Base-by-base conservation (phyloP, 2,113 vertebrate species). In the Dascyllus trimaculatus region DNA sequence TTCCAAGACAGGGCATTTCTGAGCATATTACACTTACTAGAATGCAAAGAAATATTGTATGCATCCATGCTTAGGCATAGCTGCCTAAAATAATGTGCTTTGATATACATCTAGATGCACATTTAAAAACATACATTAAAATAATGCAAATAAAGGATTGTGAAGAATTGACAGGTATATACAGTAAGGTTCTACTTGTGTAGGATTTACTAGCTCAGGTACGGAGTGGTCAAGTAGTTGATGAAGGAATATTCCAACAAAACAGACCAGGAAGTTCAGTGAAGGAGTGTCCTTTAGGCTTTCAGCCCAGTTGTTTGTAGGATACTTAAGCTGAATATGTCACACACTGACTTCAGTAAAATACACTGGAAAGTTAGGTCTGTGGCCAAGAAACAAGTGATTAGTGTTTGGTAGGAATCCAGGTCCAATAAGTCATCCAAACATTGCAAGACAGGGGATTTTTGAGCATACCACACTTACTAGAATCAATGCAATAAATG, bases 241-340 rank as follows among this genome's bases (percentile, higher is more conserved):
- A 48, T 29, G 29, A 48, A 63, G 60, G 67, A 71, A 66, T 15
- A 53, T 58, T 69, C 51, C 48, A 70, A 24, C 69, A 45, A 57
- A 62, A 65, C 60, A 73, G 17, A 72, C 63, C 70, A 76, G 71
- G 78, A 79, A 76, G 59, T 26, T 65, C 5, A 43, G 29, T 76
- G 11, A 45, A 64, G 73, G 77, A 72, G 71, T 60, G 66, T 61
- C 46, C 65, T 24, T 35, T 6, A 17, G 11, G 32, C 8, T 9
- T 1, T 35, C 32, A 35, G 32, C 32, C 32, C 9, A 35, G 8
- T 15, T 15, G 14, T 14, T 40, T 43, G 4, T 14, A 15, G 13
- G 40, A 51, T 65, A 26, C 61, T 58, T 61, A 19, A 49, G 25
- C 43, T 14, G 10, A 5, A 53, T 54, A 54, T 15, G 14, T 64